A percentile compares a stretch with the other conserved stretches of the same genome.
Evolutionary conservation across 2,888 invertebrate species (phyloP).

Genomic region (Dendrolimus pini): DNA sequence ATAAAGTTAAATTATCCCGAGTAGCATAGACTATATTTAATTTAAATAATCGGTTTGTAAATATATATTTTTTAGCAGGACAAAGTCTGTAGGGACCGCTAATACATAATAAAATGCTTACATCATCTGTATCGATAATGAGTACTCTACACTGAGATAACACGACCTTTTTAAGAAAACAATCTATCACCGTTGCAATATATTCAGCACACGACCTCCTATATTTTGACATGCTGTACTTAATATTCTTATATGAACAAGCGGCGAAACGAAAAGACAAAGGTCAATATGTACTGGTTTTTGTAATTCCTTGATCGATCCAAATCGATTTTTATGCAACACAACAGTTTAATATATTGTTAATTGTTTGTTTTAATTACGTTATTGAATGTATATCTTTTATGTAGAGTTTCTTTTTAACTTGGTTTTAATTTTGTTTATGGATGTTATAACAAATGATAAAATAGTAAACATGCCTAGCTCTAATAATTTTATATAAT

Average conservation of each 20-base stretch:
- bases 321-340: slow-evolving; percentile 57
- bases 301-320: slow-evolving; percentile 23
- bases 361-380: slow-evolving; percentile 38
- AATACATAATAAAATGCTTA: too few relatives aligned
- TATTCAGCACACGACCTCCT: slow-evolving; percentile 17
- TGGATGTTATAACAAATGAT: too few relatives aligned
- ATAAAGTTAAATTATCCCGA: too few relatives aligned
- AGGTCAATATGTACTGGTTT: slow-evolving; percentile 52
- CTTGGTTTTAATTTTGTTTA: slow-evolving; percentile 10
- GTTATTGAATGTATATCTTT: slow-evolving; percentile 23
- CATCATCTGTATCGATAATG: too few relatives aligned
- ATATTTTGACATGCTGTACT: slow-evolving; percentile 25
- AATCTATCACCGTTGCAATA: slow-evolving; percentile 16
- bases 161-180: slow-evolving; percentile 4
- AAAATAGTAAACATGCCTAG: too few relatives aligned
- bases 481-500: too few relatives aligned
- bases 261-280: slow-evolving; percentile 34
- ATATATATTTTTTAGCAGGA: too few relatives aligned
- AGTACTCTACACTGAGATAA: too few relatives aligned
- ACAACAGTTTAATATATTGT: slow-evolving; percentile 40
- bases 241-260: slow-evolving; percentile 11
- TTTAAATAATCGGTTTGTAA: too few relatives aligned
- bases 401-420: slow-evolving; percentile 14
- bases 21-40: too few relatives aligned
- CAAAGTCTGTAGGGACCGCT: too few relatives aligned